Base-by-base conservation (phyloP, 2,797 vertebrate species). In the Catamblyrhynchus diadema region DNA sequence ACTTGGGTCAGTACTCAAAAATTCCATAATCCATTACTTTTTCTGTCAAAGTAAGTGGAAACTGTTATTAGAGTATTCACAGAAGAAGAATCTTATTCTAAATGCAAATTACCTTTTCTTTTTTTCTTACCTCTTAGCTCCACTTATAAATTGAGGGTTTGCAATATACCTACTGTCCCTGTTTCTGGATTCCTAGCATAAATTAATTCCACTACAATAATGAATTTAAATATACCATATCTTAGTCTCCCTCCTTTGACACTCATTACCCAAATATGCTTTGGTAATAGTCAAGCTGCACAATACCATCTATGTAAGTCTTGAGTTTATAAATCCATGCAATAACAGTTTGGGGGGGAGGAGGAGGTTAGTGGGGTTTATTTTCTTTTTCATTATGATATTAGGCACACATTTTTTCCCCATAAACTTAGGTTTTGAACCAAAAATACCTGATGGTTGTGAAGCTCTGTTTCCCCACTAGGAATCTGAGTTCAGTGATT, bases 121-220 rank as follows among this genome's bases (percentile, higher is more conserved):
- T 69, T 25, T 25, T 80, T 78, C 67, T 70, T 25, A 33, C 20
- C 32, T 85, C 35, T 79, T 73, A 79, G 16, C 35, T 88, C 8
- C 8, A 44, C 19, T 57, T 93, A n/a, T 67, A 86, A 89, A 79
- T 88, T 77, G 92, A 84, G 10, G 9, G 9, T 25, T 93, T 94
- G 48, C 44, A 93, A 47, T 23, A 35, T 71, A 33, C 18, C 13
- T 28, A 25, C 23, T 74, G 35, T 74, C 42, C 25, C 11, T 62
- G 30, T 56, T 87, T 90, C 78, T 85, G 28, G 10, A 44, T 90
- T 85, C 57, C 39, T 86, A 79, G 56, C 19, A 73, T 10, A 83
- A 59, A 80, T 82, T 83, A 89, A 66, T 56, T 25, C 19, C 14
- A 24, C 11, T 33, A 7, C 27, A 62, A 54, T 71, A 69, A 74